Conservation (phyloP, 2,113 vertebrate genomes). For the Catagonus wagneri region DNA sequence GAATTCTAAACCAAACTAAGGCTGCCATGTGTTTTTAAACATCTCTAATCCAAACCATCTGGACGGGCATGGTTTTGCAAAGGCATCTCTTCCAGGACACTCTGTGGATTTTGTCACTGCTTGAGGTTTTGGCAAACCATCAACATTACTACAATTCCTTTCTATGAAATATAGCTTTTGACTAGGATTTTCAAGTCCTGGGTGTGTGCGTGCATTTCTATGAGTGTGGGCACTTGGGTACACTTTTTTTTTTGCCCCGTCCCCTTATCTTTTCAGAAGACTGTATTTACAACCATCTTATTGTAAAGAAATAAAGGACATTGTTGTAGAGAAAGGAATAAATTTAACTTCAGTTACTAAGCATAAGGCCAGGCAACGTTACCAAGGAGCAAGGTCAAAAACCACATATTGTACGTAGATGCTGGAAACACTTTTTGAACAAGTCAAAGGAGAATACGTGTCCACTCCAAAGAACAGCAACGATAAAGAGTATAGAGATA, state of each 20-base stretch:
- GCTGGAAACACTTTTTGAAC: background rate
- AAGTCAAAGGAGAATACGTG: background rate
- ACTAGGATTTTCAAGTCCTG: constrained; percentile 73
- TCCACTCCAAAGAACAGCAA: background rate
- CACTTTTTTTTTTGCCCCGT: constrained; percentile 49
- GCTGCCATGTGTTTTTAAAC: constrained; percentile 93
- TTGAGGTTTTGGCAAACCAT: constrained; percentile 93
- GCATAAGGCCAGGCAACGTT: background rate
- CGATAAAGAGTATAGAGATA: constrained; percentile 6
- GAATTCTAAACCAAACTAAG: constrained; percentile 85
- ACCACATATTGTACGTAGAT: background rate
- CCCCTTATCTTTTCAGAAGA: constrained; percentile 46
- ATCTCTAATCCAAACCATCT: constrained; percentile 95
- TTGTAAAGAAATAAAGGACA: constrained; percentile 52
- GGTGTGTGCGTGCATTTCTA: constrained; percentile 47
- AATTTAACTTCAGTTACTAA: constrained; percentile 29
- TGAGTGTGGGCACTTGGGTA: constrained; percentile 51
- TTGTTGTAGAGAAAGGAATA: background rate
- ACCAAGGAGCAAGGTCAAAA: background rate
- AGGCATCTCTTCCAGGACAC: constrained; percentile 94
- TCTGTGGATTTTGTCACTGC: constrained; percentile 95
- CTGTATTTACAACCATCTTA: constrained; percentile 37
- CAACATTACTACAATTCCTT: constrained; percentile 92
- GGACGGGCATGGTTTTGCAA: constrained; percentile 90
- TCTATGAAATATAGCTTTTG: constrained; percentile 90